Evolutionary conservation across 2,797 vertebrate genomes (phyloP).

Genomic region (Dicrostonyx torquatus): DNA sequence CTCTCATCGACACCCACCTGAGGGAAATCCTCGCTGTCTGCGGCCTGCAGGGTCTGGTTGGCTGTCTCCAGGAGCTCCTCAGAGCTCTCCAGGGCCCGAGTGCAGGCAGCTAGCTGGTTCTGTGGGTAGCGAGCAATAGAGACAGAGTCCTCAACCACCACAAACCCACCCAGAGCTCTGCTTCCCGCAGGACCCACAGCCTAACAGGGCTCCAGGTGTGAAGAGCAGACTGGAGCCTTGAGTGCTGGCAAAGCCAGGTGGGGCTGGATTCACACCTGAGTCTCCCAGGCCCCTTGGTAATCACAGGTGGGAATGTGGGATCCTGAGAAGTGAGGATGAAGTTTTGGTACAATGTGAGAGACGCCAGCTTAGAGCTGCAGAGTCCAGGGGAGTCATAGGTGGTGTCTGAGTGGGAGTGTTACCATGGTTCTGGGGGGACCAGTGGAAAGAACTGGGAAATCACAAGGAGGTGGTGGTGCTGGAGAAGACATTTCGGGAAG

Average conservation of each 20-base stretch:
- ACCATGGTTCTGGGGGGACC: neutral
- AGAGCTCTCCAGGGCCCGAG: conserved; percentile 96
- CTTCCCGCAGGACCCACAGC: too few relatives aligned
- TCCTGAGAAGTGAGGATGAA: neutral
- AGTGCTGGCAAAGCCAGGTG: fast-evolving
- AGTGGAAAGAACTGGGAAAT: neutral
- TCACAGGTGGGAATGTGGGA: neutral
- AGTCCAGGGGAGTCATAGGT: too few relatives aligned
- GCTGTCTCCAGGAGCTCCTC: conserved; percentile 96
- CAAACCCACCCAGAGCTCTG: neutral
- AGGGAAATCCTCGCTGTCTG: conserved; percentile 89
- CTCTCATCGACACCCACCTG: conserved; percentile 84
- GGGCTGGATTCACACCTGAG: neutral
- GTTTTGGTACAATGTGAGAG: neutral
- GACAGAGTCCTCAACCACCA: neutral
- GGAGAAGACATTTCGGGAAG: fast-evolving
- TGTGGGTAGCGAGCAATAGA: conserved; percentile 69
- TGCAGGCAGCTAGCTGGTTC: conserved; percentile 94
- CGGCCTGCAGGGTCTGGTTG: conserved; percentile 94
- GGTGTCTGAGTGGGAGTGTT: neutral
- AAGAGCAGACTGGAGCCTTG: neutral
- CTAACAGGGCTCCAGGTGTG: neutral
- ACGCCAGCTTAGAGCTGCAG: neutral
- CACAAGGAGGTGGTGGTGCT: too few relatives aligned
- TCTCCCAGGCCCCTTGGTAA: too few relatives aligned